Base-by-base conservation (phyloP, 1,140 invertebrate species). In the Sarcophaga bullata region DNA sequence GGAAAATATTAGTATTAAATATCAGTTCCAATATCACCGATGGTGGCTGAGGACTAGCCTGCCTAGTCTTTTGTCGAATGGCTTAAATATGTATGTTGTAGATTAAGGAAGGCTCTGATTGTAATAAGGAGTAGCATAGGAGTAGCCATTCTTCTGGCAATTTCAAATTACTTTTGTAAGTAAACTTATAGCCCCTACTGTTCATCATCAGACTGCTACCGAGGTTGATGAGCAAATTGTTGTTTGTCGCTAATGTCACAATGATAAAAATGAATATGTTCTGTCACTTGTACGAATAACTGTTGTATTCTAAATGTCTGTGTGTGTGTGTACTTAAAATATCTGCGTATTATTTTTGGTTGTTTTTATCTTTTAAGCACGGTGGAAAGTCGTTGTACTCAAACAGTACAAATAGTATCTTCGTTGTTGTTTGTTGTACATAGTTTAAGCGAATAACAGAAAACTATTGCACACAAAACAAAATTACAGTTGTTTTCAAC, bases 221-320 rank as follows among this genome's bases (percentile, higher is more conserved):
- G 62, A 68, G 17, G 62, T 68, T 68, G 62, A 25, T 17, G 19
- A 68, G 62, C 19, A 68, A 68, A 68, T 68, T 68, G 62, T 25
- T 78, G 75, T 78, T 78, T 78, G 75, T 78, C 75, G 19, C 75
- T 50, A 78, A 78, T 19, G 75, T 50, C 75, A 50, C 75, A 50
- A 19, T 78, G 62, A 68, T 17, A 68, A 17, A 68, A 68, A 19
- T 19, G 7, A n/a, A n/a, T 15, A 62, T 68, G 62, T 68, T 68
- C 62, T 68, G n/a, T 68, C 62, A 68, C 2, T 19, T 68, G n/a
- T 68, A 68, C 54, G 1, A 37, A 37, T 37, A 37, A 37, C 25
- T 15, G 7, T 58, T 68, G 17, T 37, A 37, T 15, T 4, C 54
- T 15, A 15, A 58, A 68, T 8, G 8, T n/a, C 17, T 68, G 48